phyloP scores from a whole-genome alignment of 2,797 vertebrate genomes.

The Arremon aurantiirostris region DNA sequence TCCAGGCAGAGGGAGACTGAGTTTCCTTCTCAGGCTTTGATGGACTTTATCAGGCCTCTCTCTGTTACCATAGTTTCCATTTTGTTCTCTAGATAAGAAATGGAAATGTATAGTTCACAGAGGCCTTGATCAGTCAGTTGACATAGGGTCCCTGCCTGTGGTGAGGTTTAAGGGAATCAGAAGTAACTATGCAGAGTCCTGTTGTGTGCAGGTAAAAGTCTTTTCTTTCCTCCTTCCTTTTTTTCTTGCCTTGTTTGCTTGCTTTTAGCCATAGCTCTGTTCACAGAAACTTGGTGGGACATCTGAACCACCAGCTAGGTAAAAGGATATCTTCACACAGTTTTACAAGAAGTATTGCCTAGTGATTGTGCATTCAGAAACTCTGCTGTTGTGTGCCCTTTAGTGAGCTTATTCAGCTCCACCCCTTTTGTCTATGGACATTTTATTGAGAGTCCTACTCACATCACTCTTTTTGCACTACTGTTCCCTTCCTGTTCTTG shows the following conservation, averaged over 20 bases:
- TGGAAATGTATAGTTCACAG: constrained; percentile 4
- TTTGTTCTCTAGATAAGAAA: constrained; percentile 33
- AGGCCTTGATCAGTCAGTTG: neutral
- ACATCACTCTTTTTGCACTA: neutral
- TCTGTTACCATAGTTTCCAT: constrained; percentile 29
- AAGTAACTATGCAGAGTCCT: constrained; percentile 1
- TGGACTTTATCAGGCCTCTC: neutral
- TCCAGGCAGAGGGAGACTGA: neutral
- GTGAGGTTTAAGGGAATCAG: constrained; percentile 20
- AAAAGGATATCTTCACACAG: neutral
- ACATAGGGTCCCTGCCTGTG: neutral
- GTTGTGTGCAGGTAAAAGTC: neutral
- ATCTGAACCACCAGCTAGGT: neutral
- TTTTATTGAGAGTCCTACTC: neutral
- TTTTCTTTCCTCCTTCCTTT: neutral
- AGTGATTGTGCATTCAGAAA: neutral
- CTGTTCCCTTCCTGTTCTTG: neutral
- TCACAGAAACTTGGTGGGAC: neutral
- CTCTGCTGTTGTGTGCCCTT: neutral
- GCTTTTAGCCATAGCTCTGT: neutral
- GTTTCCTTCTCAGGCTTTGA: constrained; percentile 18
- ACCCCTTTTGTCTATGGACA: neutral
- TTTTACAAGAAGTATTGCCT: neutral
- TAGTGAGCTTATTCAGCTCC: neutral
- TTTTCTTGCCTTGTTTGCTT: neutral